These are phyloP conservation scores for Cecidostiba fungosa DNA, from an alignment of 2,888 invertebrate species.

Conservation along the genomic window DNA sequence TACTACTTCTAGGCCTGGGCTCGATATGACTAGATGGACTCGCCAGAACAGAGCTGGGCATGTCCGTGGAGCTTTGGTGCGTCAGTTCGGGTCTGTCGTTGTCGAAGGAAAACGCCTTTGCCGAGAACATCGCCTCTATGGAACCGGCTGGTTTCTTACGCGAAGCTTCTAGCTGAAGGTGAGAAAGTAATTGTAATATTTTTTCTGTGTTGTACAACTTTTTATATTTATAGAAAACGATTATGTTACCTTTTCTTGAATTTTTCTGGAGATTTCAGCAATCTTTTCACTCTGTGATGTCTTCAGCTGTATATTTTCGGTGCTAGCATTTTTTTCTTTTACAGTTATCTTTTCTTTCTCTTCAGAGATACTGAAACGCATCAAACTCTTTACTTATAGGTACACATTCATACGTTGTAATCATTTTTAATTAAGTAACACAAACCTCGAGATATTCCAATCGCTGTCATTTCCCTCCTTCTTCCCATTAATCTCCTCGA, in stretches of 20 bases:
- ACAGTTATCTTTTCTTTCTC: slow-evolving; percentile 76
- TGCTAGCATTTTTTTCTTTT: slow-evolving; percentile 65
- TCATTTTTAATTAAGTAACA: not conserved
- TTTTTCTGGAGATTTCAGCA: slow-evolving; percentile 82
- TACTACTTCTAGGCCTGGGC: slow-evolving; percentile 35
- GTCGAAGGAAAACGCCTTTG: slow-evolving; percentile 58
- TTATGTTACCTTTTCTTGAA: slow-evolving; percentile 81
- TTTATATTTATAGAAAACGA: not conserved
- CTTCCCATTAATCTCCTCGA: slow-evolving; percentile 53
- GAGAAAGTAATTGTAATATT: slow-evolving; percentile 28
- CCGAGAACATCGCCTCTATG: slow-evolving; percentile 75
- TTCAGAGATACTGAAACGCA: slow-evolving; percentile 80
- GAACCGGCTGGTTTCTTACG: slow-evolving; percentile 76
- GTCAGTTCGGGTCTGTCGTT: slow-evolving; percentile 49
- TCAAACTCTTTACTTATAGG: not conserved
- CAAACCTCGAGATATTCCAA: slow-evolving; percentile 82
- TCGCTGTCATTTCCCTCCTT: slow-evolving; percentile 81
- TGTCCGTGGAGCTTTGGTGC: slow-evolving; percentile 58
- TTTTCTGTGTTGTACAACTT: not conserved
- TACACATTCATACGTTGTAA: not conserved
- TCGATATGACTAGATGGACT: slow-evolving; percentile 61
- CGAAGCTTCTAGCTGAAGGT: slow-evolving; percentile 70
- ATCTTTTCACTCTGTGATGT: slow-evolving; percentile 82
- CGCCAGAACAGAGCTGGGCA: slow-evolving; percentile 62
- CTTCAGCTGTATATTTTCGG: slow-evolving; percentile 78